Evolutionary conservation across 1,140 invertebrate genomes (phyloP).

Genomic region (Hyphantria cunea): DNA sequence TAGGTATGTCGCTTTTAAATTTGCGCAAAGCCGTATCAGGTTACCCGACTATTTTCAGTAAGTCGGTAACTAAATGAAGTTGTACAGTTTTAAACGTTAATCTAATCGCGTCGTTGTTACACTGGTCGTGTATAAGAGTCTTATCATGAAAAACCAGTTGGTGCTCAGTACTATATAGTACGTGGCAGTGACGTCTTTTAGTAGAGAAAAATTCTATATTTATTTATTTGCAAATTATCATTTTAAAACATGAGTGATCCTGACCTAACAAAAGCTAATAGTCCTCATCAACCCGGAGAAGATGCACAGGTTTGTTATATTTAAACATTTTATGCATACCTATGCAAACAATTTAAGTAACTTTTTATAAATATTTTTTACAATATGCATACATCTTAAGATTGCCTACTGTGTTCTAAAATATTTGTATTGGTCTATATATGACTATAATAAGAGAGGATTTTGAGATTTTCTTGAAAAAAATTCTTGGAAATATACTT

Average conservation of each 20-base stretch:
- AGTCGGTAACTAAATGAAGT: slow-evolving; percentile 31
- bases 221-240: slow-evolving; percentile 1
- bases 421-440: no score
- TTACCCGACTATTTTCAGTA: slow-evolving; percentile 48
- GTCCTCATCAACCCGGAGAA: neutral
- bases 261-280: slow-evolving; percentile 41
- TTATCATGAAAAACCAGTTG: slow-evolving; percentile 57
- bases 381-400: no score
- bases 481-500: no score
- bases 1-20: slow-evolving; percentile 34
- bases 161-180: slow-evolving; percentile 44
- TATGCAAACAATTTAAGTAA: no score
- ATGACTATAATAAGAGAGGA: no score
- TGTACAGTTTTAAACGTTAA: slow-evolving; percentile 35
- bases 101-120: slow-evolving; percentile 47
- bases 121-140: slow-evolving; percentile 36
- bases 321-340: neutral
- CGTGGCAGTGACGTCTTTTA: slow-evolving; percentile 64
- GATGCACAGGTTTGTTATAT: slow-evolving; percentile 2
- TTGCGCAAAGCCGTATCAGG: slow-evolving; percentile 33
- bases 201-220: neutral
- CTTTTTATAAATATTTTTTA: no score
- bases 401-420: no score
- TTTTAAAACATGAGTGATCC: slow-evolving; percentile 52
- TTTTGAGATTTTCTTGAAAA: no score